Evolutionary conservation across 1,140 invertebrate genomes (phyloP).

Genomic region (Prorops nasuta): DNA sequence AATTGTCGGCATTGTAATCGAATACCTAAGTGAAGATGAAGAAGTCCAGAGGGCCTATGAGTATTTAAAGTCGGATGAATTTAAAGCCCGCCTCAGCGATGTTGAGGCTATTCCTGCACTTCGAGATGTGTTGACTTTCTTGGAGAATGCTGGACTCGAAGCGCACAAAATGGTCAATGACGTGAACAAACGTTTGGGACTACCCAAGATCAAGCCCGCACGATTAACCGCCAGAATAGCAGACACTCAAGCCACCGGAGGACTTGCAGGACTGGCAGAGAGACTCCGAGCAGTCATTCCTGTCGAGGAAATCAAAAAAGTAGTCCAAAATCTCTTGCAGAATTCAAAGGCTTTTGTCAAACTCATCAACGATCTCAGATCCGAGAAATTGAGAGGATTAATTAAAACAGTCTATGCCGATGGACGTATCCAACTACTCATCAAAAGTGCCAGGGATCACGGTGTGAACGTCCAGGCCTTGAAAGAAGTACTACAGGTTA

Average conservation of each 20-base stretch:
- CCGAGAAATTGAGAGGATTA: slow-evolving; percentile 5
- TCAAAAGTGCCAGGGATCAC: neutral
- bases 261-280: slow-evolving; percentile 20
- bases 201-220: neutral
- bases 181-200: neutral
- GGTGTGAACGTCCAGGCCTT: neutral
- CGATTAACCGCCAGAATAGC: neutral
- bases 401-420: slow-evolving; percentile 9
- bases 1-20: neutral
- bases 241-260: slow-evolving; percentile 1
- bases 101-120: slow-evolving; percentile 22
- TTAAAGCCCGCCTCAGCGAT: slow-evolving; percentile 3
- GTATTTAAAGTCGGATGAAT: slow-evolving; percentile 6
- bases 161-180: slow-evolving; percentile 17
- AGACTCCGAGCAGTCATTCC: slow-evolving; percentile 18
- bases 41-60: slow-evolving; percentile 9
- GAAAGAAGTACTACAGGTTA: neutral
- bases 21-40: slow-evolving; percentile 1
- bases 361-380: slow-evolving; percentile 6
- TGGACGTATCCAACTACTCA: neutral
- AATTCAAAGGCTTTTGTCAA: slow-evolving; percentile 9
- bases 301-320: neutral
- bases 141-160: slow-evolving; percentile 25
- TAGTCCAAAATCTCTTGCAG: slow-evolving; percentile 14
- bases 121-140: slow-evolving; percentile 12